These are phyloP conservation scores for Palythoa caribaeorum DNA, from an alignment of 92 coral and sea anemone species.

Conservation along the genomic window DNA sequence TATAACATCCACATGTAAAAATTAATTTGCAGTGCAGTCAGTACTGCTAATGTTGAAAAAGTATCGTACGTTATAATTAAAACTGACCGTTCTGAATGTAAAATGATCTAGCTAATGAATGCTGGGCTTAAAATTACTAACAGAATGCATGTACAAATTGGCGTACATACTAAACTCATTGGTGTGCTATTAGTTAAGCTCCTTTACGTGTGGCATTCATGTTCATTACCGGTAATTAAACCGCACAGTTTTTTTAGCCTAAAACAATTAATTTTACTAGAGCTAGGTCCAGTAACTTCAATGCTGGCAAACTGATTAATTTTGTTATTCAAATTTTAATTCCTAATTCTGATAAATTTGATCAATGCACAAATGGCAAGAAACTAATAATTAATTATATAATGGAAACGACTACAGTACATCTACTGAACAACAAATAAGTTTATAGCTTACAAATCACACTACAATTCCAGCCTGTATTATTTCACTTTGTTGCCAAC, in stretches of 20 bases:
- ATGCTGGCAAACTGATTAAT: not conserved
- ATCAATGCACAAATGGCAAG: no score
- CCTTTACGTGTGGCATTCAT: not conserved
- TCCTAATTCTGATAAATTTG: no score
- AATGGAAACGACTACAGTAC: no score
- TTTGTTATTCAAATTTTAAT: no score
- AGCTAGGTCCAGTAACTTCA: not conserved
- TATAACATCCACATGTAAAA: not conserved
- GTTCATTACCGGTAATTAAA: not conserved
- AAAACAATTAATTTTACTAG: not conserved
- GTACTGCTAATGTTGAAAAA: not conserved
- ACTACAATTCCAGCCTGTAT: no score
- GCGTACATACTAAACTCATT: not conserved
- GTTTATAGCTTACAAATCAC: no score
- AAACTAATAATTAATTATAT: no score
- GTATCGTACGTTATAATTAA: not conserved
- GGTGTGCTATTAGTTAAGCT: not conserved
- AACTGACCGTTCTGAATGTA: not conserved
- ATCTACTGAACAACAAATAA: no score
- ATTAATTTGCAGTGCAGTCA: slow-evolving; percentile 6
- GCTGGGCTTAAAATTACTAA: not conserved
- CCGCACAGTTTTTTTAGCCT: not conserved
- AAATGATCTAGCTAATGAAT: not conserved
- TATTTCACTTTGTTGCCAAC: no score
- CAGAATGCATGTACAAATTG: slow-evolving; percentile 9